Conservation (phyloP, 2,113 vertebrate genomes). For the Gasterosteus aculeatus region DNA sequence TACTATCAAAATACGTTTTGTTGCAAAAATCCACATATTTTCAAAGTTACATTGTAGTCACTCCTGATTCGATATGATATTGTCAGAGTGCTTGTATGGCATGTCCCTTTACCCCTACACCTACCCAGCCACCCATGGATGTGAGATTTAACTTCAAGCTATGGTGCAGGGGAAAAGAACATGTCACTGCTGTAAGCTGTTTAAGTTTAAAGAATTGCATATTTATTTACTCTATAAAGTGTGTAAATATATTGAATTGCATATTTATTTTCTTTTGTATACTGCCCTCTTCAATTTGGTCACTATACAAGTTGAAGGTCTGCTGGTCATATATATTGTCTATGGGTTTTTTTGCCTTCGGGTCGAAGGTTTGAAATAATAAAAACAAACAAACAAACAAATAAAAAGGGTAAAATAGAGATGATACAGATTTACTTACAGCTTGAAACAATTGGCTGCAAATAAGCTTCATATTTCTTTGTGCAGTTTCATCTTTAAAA, state of each 20-base stretch:
- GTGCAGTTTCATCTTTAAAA: slow-evolving; percentile 8
- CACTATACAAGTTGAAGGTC: slow-evolving; percentile 31
- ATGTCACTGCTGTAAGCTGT: slow-evolving; percentile 40
- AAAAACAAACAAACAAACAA: no score
- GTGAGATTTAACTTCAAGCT: slow-evolving; percentile 44
- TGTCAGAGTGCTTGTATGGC: slow-evolving; percentile 32
- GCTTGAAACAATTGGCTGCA: slow-evolving; percentile 36
- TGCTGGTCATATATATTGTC: slow-evolving; percentile 17
- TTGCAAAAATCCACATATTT: slow-evolving; percentile 1
- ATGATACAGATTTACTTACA: slow-evolving; percentile 25
- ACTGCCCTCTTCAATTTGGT: slow-evolving; percentile 20
- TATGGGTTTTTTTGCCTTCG: background rate
- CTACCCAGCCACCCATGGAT: slow-evolving; percentile 61
- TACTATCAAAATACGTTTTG: background rate
- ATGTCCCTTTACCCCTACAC: slow-evolving; percentile 47
- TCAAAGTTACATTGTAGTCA: slow-evolving; percentile 6
- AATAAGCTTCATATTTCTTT: slow-evolving; percentile 19
- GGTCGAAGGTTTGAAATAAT: background rate
- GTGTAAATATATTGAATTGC: slow-evolving; percentile 64
- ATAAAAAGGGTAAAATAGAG: background rate
- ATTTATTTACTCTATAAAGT: slow-evolving; percentile 44
- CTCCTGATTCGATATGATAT: slow-evolving; percentile 16
- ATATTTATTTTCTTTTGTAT: slow-evolving; percentile 54
- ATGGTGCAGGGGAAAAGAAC: slow-evolving; percentile 48
- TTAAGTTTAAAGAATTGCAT: slow-evolving; percentile 18